phyloP scores from a whole-genome alignment of 2,888 invertebrate genomes.

The Nemurella pictetii region DNA sequence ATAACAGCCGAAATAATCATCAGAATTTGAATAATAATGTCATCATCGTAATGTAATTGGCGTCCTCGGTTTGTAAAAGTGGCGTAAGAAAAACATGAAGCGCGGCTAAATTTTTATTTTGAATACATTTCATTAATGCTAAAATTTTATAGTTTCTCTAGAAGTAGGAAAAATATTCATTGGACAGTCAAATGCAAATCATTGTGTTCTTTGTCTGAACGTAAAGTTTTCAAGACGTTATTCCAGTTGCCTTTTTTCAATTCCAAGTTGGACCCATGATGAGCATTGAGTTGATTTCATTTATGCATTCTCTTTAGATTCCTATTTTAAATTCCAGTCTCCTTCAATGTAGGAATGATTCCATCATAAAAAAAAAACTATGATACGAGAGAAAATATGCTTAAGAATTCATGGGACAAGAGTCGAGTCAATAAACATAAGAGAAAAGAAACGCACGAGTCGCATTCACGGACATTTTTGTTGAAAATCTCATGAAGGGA shows the following conservation, averaged over 20 bases:
- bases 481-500: slow-evolving; percentile 30
- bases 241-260: background rate
- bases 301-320: background rate
- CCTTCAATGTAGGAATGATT: background rate
- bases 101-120: too few relatives aligned
- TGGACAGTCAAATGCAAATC: background rate
- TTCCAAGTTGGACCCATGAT: background rate
- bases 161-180: too few relatives aligned
- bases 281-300: background rate
- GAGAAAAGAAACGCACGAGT: background rate
- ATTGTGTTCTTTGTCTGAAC: background rate
- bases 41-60: too few relatives aligned
- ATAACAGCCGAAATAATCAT: too few relatives aligned
- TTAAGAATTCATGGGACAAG: slow-evolving; percentile 35
- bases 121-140: too few relatives aligned
- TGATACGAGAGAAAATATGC: background rate
- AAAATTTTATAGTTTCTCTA: too few relatives aligned
- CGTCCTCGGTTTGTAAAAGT: too few relatives aligned
- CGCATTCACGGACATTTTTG: slow-evolving; percentile 18
- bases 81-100: too few relatives aligned
- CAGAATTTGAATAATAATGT: too few relatives aligned
- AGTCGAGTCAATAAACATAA: slow-evolving; percentile 38
- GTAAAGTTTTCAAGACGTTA: background rate
- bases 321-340: background rate
- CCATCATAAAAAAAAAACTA: background rate